Percentiles rank a stretch among this genome's conserved stretches.
Evolutionary conservation across 2,113 vertebrate genomes (phyloP).

Genomic region (Syngnathus scovelli): DNA sequence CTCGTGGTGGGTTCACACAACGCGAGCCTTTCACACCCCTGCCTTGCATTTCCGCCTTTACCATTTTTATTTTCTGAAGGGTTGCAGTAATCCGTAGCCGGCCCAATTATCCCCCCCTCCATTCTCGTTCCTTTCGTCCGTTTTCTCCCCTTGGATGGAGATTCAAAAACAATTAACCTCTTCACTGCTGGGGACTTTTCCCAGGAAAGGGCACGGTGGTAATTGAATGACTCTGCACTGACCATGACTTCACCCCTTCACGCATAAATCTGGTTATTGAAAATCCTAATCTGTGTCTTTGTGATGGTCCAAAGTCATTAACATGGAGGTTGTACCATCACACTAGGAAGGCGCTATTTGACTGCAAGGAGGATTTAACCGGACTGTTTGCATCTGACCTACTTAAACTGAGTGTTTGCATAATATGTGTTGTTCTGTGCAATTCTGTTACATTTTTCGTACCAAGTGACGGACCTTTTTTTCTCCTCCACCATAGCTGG

Average conservation of each 20-base stretch:
- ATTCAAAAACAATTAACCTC: constrained; percentile 82
- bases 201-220: constrained; percentile 47
- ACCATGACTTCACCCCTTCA: constrained; percentile 56
- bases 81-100: constrained; percentile 81
- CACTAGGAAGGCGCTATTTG: constrained; percentile 24
- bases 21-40: constrained; percentile 71
- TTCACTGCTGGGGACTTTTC: constrained; percentile 62
- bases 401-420: constrained; percentile 25
- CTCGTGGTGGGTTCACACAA: constrained; percentile 77
- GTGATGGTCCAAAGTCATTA: constrained; percentile 48
- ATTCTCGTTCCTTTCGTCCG: constrained; percentile 46
- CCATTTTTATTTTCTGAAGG: constrained; percentile 43
- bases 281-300: constrained; percentile 57
- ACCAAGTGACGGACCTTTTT: background rate
- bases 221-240: constrained; percentile 61
- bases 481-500: background rate
- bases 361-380: constrained; percentile 25
- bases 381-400: background rate
- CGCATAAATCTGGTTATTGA: constrained; percentile 51
- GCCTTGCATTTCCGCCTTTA: constrained; percentile 41
- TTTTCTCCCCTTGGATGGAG: constrained; percentile 66
- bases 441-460: background rate
- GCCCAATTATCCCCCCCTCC: constrained; percentile 74
- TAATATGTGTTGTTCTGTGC: background rate
- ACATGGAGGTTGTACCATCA: constrained; percentile 30